Evolutionary conservation across 1,140 invertebrate genomes (phyloP).

Genomic region (Periplaneta americana): DNA sequence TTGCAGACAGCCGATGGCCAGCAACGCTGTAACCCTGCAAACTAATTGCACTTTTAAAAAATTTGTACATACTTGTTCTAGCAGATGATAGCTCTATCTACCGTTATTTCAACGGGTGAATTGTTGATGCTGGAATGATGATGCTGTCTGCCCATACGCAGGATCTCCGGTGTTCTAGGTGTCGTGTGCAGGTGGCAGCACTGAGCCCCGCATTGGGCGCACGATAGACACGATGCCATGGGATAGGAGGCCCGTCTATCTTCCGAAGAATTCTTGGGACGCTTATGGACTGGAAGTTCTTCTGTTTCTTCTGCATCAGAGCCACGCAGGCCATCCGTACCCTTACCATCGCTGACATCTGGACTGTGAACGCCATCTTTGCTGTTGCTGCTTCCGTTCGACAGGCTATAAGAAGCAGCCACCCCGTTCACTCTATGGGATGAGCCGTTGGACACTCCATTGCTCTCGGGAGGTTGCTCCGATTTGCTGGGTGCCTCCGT

Average conservation of each 20-base stretch:
- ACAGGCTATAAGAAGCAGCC: background rate
- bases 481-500: background rate
- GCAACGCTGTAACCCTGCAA: background rate
- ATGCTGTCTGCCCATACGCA: background rate
- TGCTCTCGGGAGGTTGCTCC: background rate
- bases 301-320: background rate
- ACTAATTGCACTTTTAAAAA: background rate
- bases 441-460: background rate
- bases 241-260: background rate
- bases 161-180: background rate
- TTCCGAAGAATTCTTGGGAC: slow-evolving; percentile 14
- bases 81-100: slow-evolving; percentile 1
- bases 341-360: background rate
- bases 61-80: background rate
- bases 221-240: slow-evolving; percentile 26
- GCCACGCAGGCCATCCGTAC: background rate
- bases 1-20: background rate
- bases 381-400: background rate
- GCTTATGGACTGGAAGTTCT: slow-evolving; percentile 14
- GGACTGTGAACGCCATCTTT: background rate
- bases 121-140: background rate
- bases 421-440: background rate
- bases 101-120: background rate
- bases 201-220: slow-evolving; percentile 35
- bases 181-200: slow-evolving; percentile 31